Evolutionary conservation across 2,797 vertebrate genomes (phyloP), one percentile per base, ranked within the genome.

Genomic region (Alfaro cultratus): DNA sequence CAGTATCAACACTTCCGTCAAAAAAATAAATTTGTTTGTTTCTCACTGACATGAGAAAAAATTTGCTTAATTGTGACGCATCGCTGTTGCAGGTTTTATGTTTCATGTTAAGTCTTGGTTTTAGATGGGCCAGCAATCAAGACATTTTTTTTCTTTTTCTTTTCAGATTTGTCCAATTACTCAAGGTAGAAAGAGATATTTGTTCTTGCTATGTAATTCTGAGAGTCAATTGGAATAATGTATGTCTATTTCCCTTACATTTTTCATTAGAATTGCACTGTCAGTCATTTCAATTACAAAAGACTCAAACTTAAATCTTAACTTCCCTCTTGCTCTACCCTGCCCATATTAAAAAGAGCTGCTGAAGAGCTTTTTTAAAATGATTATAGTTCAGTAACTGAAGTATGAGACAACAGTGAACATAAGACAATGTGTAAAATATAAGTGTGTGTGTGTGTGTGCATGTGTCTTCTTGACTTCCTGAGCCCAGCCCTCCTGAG

Each of bases 401-500:
- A 1, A 39, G 57, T n/a, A 18, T 49, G n/a, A 77, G 29, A 29
- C 23, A 71, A 26, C 78, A 36, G 31, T 80, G 53, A 51, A 79
- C 46, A 15, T 41, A 13, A 73, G 64, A 85, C 60, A 79, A 74
- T 57, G 46, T 80, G 9, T 79, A 76, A 79, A 77, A 57, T 53
- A n/a, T 72, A 6, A n/a, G n/a, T n/a, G n/a, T n/a, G n/a, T n/a
- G n/a, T 8, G n/a, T 62, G 5, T 34, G 29, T 34, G 29, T 68
- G 36, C 39, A 5, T 49, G 23, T 60, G 70, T 53, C 18, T 36
- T 12, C 23, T 57, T 41, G 34, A 64, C 70, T 86, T 87, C 81
- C 82, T 83, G 47, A 76, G 64, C 51, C 31, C 31, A 11, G 55
- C 55, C 64, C 74, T 83, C 76, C 74, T 39, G 85, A 82, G 74